Percentiles rank a stretch among this genome's conserved stretches.
Evolutionary conservation across 2,888 invertebrate species (phyloP).

Genomic region (Cheilosia scutellata): DNA sequence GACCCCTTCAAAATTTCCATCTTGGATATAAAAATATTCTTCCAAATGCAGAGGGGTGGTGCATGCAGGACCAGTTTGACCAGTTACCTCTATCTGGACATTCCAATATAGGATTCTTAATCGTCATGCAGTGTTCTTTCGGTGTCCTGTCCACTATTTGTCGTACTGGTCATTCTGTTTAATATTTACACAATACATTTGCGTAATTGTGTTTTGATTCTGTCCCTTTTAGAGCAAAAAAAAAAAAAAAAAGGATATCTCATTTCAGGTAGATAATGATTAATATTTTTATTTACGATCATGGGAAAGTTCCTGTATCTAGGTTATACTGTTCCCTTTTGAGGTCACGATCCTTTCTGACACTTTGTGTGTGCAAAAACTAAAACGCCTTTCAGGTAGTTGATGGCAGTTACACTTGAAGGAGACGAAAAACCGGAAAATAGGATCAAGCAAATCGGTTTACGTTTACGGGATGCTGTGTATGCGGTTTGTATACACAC

Average conservation of each 20-base stretch:
- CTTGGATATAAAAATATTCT: constrained; percentile 24
- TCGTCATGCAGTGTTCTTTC: constrained; percentile 45
- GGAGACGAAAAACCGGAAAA: constrained; percentile 53
- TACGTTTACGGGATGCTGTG: constrained; percentile 74
- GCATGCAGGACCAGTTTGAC: constrained; percentile 59
- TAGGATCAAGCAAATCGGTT: constrained; percentile 71
- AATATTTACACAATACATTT: constrained; percentile 82
- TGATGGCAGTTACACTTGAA: constrained; percentile 39
- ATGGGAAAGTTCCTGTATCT: constrained; percentile 62
- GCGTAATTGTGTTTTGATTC: constrained; percentile 81
- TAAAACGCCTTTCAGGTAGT: constrained; percentile 58
- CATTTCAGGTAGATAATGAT: constrained; percentile 69
- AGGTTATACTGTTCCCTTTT: constrained; percentile 44
- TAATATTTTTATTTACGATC: constrained; percentile 27
- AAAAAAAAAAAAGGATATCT: constrained; percentile 61
- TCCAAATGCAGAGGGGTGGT: background rate
- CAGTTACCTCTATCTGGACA: constrained; percentile 47
- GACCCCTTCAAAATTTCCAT: constrained; percentile 45
- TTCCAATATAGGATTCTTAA: constrained; percentile 56
- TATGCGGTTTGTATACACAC: constrained; percentile 54
- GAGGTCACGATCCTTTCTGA: constrained; percentile 70
- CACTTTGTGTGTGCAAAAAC: constrained; percentile 64
- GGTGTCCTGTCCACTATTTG: constrained; percentile 69
- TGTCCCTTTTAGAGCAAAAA: constrained; percentile 51
- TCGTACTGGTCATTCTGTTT: constrained; percentile 75